Conservation (phyloP, 1,140 invertebrate genomes). For the Diuraphis noxia region DNA sequence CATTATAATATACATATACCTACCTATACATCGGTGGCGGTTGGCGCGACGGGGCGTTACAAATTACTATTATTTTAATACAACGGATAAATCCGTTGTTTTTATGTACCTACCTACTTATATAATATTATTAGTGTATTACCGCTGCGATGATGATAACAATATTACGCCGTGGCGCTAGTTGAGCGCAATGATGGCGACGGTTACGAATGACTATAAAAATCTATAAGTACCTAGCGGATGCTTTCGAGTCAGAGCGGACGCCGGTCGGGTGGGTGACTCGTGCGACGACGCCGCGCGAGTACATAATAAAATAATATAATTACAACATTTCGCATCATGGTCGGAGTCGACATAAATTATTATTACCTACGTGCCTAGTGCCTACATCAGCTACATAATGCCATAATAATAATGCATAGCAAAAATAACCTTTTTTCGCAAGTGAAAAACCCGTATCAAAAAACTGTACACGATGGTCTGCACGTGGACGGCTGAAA, state of each 20-base stretch:
- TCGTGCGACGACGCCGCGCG: not conserved
- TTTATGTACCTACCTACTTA: too few species aligned
- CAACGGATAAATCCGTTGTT: constrained; percentile 15
- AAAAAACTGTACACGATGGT: not conserved
- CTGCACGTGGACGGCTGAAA: not conserved
- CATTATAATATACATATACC: too few species aligned
- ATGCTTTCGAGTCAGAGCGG: not conserved
- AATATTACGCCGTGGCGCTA: not conserved
- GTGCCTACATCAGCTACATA: not conserved
- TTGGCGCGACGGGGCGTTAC: not conserved
- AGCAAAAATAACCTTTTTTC: not conserved
- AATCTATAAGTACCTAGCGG: not conserved
- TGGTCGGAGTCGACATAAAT: constrained; percentile 7
- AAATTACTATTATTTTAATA: not conserved
- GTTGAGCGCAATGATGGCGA: not conserved
- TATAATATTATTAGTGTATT: not conserved
- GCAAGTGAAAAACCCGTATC: not conserved
- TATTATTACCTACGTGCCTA: too few species aligned
- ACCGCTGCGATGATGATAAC: not conserved
- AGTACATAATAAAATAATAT: not conserved
- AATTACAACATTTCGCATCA: too few species aligned
- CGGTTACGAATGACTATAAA: not conserved
- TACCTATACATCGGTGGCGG: not conserved
- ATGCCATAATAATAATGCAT: not conserved
- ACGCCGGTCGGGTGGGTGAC: not conserved